Percentiles rank a stretch among this genome's conserved stretches.
phyloP scores from a whole-genome alignment of 2,888 invertebrate species.

The Bellardia bayeri region DNA sequence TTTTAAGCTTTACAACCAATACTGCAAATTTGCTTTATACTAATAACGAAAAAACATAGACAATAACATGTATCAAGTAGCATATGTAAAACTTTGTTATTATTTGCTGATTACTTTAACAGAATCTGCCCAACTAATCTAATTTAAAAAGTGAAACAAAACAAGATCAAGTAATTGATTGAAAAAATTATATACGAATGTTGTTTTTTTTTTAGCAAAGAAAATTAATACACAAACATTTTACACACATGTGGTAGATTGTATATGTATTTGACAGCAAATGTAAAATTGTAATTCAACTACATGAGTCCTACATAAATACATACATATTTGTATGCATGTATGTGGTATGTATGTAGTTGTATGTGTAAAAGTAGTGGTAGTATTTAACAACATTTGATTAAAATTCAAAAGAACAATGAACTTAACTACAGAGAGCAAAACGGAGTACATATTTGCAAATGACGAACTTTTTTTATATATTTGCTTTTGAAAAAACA shows the following conservation, averaged over 20 bases:
- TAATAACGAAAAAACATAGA: no score
- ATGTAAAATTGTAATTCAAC: slow-evolving; percentile 15
- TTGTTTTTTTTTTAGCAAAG: not conserved
- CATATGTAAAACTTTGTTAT: slow-evolving; percentile 49
- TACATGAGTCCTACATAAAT: not conserved
- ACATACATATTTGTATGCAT: not conserved
- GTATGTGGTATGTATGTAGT: not conserved
- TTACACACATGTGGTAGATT: slow-evolving; percentile 46
- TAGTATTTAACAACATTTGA: slow-evolving; percentile 71
- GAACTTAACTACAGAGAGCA: slow-evolving; percentile 60
- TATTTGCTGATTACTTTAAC: slow-evolving; percentile 30
- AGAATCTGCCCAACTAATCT: slow-evolving; percentile 40
- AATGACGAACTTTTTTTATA: slow-evolving; percentile 35
- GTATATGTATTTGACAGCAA: not conserved
- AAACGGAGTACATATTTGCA: slow-evolving; percentile 37
- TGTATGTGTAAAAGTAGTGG: slow-evolving; percentile 38
- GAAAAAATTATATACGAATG: slow-evolving; percentile 54
- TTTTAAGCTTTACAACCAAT: no score
- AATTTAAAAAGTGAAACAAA: slow-evolving; percentile 25
- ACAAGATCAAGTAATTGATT: slow-evolving; percentile 57
- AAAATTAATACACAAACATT: slow-evolving; percentile 6
- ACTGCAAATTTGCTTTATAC: no score
- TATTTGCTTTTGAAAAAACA: slow-evolving; percentile 44
- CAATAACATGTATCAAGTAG: not conserved
- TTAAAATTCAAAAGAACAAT: slow-evolving; percentile 72